Percentiles rank a stretch among this genome's conserved stretches.
These are phyloP conservation scores for Tyrannus savana DNA, from an alignment of 2,113 vertebrate species.

Conservation along the genomic window DNA sequence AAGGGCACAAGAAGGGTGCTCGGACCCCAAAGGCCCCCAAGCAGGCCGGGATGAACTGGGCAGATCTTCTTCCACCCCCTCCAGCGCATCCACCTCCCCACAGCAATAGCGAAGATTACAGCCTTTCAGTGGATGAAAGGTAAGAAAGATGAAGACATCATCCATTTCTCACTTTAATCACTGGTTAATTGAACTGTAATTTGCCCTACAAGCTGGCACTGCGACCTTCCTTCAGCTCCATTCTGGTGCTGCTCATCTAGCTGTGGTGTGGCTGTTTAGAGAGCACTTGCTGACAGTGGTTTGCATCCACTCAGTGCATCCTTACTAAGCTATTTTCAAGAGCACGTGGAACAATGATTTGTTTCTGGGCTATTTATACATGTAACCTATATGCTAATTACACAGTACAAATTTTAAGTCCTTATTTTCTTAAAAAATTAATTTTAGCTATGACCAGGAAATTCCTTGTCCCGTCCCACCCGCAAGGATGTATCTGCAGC, in stretches of 20 bases:
- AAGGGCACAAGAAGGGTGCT: slow-evolving; percentile 94
- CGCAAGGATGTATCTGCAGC: slow-evolving; percentile 96
- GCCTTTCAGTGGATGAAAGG: slow-evolving; percentile 88
- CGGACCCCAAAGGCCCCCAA: slow-evolving; percentile 91
- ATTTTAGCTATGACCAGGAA: slow-evolving; percentile 90
- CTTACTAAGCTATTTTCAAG: not conserved
- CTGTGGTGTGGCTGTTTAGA: not conserved
- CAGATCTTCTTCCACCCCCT: slow-evolving; percentile 93
- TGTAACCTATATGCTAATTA: not conserved
- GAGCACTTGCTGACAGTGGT: not conserved
- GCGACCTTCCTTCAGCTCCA: not conserved
- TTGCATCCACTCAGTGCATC: not conserved
- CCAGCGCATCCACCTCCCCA: slow-evolving; percentile 92
- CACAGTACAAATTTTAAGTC: slow-evolving; percentile 10
- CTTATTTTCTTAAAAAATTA: slow-evolving; percentile 49
- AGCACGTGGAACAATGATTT: not conserved
- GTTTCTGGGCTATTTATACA: not conserved
- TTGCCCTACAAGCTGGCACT: not conserved
- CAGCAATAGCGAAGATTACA: slow-evolving; percentile 88
- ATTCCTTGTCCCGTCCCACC: slow-evolving; percentile 91
- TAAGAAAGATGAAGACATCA: slow-evolving; percentile 49
- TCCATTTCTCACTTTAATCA: not conserved
- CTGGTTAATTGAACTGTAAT: not conserved
- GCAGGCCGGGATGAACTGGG: slow-evolving; percentile 96
- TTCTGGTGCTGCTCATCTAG: not conserved